phyloP scores from a whole-genome alignment of 2,113 vertebrate species.

The Cettia cetti region DNA sequence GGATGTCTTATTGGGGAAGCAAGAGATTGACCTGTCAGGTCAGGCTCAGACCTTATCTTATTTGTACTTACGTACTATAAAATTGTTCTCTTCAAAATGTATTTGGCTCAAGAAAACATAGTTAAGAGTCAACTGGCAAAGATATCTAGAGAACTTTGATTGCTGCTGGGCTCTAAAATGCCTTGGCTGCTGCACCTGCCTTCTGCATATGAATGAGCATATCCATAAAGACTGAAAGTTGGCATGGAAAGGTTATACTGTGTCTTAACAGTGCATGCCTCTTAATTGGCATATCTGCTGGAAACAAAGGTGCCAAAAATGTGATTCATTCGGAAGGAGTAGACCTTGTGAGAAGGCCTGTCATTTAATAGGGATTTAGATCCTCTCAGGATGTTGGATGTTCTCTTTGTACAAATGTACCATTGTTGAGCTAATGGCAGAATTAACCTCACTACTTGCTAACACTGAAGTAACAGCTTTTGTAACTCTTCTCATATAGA shows the following conservation, averaged over 20 bases:
- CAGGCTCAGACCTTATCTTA: background rate
- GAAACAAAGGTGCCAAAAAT: constrained; percentile 43
- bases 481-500: background rate
- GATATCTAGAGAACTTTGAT: constrained; percentile 2
- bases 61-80: background rate
- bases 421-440: background rate
- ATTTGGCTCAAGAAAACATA: constrained; percentile 3
- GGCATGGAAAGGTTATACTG: constrained; percentile 15
- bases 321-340: background rate
- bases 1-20: background rate
- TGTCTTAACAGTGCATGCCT: background rate
- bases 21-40: background rate
- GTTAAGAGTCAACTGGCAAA: constrained; percentile 36
- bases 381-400: background rate
- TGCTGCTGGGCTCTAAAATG: background rate
- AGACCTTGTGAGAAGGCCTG: background rate
- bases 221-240: constrained; percentile 1
- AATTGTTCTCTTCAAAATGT: background rate
- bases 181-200: constrained; percentile 25
- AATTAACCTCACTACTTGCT: background rate
- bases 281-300: constrained; percentile 53
- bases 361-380: constrained; percentile 23
- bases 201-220: constrained; percentile 23
- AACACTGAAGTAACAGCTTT: background rate
- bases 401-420: background rate